Base-by-base conservation (phyloP, 2,888 invertebrate species). In the Serrognathus titanus region DNA sequence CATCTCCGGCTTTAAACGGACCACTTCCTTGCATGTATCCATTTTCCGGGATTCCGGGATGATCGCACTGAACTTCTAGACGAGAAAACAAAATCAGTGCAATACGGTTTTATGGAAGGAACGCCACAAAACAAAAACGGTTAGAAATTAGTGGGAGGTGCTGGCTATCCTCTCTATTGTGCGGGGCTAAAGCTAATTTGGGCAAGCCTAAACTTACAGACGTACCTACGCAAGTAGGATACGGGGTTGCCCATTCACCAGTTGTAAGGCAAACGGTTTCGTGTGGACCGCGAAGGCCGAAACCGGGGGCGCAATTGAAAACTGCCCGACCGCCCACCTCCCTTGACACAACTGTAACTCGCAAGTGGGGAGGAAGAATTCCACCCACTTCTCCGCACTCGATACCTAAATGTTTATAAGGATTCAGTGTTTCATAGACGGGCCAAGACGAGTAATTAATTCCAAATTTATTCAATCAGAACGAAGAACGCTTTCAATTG, bases 1-100 rank as follows among this genome's bases (percentile, higher is more conserved):
- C 87, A 75, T 93, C 92, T 0, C 93, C 92, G 9, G 91, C 90
- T 63, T 89, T 84, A 79, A 88, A 92, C 7, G 89, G 89, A 0
- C 87, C 87, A 16, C 83, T 84, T 10, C 90, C 90, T 69, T 90
- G 87, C 57, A 90, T 85, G 77, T 89, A 90, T 49, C 92, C 92
- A 59, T 91, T 86, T 38, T 85, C 83, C 0, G 91, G 92, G 0
- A 87, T 82, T 7, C 85, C 85, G 0, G 92, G 86, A 54, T 86
- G 83, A 40, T 88, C 87, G 69, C 92, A 92, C 62, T 89, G 88
- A 7, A 92, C 91, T 80, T 92, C 92, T 89, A 75, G 66, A 53
- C 48, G 41, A 50, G 48, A 37, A 53, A 20, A 13, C 3, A 41
- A 8, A 52, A 45, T 12, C 11, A 43, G n/a, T 16, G 6, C 8